Base-by-base conservation (phyloP, 2,888 invertebrate genomes). In the Hedychridium roseum region DNA sequence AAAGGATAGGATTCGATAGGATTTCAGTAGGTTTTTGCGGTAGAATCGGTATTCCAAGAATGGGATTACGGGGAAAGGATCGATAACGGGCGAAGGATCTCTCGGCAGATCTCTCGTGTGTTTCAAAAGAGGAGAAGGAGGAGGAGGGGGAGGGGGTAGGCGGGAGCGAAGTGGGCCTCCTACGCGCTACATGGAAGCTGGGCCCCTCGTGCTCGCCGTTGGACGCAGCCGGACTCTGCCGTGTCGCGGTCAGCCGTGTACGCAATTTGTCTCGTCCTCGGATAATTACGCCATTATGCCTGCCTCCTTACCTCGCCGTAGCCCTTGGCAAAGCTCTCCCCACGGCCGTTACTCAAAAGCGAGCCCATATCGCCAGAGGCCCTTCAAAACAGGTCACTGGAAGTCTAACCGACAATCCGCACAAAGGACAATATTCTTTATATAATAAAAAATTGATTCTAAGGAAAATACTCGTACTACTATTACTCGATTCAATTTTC, bases 251-350 rank as follows among this genome's bases (percentile, higher is more conserved):
- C 69, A 60, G 70, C 66, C 72, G 73, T 74, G 74, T 75, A 74
- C 60, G 69, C 73, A 72, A 75, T 75, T 74, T 75, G 74, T 75
- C 74, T 73, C 73, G 66, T 72, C 64, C 68, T 57, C 63, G 67
- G 73, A 72, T 75, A 75, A 75, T 75, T 74, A 74, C 73, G 62
- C 68, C 71, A 73, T 73, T 74, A 73, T 71, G 61, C 59, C 60
- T 64, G 47, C 56, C 60, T 59, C 56, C 60, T 43, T 54, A 44
- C 52, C 56, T 42, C 39, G 27, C 32, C 39, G 36, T 41, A 42
- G 3, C 28, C 42, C 46, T 46, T 26, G 37, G 28, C 7, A 4
- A 12, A 2, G 27, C 9, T 27, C 27, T 12, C 27, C 3, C 9
- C 5, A 9, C 23, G 9, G 9, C 27, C 46, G 27, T 26, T 36